Percentiles rank a stretch among this genome's conserved stretches.
phyloP scores from a whole-genome alignment of 2,113 vertebrate genomes.

The Dolichotis patagonum region DNA sequence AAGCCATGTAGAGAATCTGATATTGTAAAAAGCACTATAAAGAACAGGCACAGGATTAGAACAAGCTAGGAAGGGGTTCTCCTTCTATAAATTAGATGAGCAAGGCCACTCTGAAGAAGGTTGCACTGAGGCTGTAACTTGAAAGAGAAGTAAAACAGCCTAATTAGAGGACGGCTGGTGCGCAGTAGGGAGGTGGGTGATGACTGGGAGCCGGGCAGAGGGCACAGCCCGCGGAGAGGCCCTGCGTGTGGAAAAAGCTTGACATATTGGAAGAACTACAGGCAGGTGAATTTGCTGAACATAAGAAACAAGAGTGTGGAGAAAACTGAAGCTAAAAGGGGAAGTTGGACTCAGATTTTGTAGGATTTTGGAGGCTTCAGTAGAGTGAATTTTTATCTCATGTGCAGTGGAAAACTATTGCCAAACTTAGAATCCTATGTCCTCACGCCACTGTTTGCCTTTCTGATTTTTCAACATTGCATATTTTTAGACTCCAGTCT shows the following conservation, averaged over 20 bases:
- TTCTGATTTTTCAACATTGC: not conserved
- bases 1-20: not conserved
- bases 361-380: not conserved
- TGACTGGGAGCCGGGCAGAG: not conserved
- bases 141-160: not conserved
- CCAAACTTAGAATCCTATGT: not conserved
- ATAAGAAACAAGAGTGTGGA: not conserved
- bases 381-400: not conserved
- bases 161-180: not conserved
- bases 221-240: not conserved
- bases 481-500: not conserved
- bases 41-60: not conserved
- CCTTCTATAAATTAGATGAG: not conserved
- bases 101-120: not conserved
- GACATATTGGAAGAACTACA: not conserved
- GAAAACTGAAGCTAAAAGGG: not conserved
- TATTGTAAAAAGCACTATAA: not conserved
- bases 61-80: not conserved
- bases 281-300: not conserved
- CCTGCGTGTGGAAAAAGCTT: not conserved
- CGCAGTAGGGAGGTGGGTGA: rapidly evolving
- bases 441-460: not conserved
- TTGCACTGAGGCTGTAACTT: not conserved
- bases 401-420: not conserved
- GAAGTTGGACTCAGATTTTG: not conserved